Base-by-base conservation (phyloP, 2,797 vertebrate genomes). In the Paratrypauchen microcephalus region DNA sequence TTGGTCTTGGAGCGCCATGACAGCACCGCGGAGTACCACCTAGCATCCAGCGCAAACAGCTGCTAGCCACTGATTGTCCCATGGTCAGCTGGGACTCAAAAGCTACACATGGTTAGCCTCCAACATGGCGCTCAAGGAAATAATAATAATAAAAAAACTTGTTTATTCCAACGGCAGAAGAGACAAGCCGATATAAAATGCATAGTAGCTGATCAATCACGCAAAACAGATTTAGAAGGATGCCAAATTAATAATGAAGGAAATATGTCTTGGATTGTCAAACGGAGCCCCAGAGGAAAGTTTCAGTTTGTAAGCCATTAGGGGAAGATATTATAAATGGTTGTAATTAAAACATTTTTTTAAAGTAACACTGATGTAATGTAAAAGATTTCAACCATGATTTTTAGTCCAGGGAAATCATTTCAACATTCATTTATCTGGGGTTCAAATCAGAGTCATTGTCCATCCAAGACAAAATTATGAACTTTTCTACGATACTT, bases 21-120 rank as follows among this genome's bases (percentile, higher is more conserved):
- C 79, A 88, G 86, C 71, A 23, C 45, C 5, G 56, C 76, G 72
- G 81, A 72, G 54, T 21, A 23, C 9, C 76, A 77, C 80, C 69
- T 69, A 56, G 83, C 79, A 77, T 93, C 89, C 91, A 92, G 86
- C 86, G 85, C 72, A 82, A 89, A 84, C 92, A 92, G 85, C 92
- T 92, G 91, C 77, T 88, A 71, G 55, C 67, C 76, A 65, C 83
- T 82, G 91, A 93, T 93, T 91, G 88, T 85, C 80, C 83, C 71
- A 75, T 4, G 77, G 77, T 87, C 87, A 70, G 75, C 71, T 12
- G 86, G 84, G 86, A 89, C 81, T 57, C 72, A 80, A 80, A 81
- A 79, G 82, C 87, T 36, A 66, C 80, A 69, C 78, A 76, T 73
- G 84, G 81, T 36, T 83, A 82, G 76, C 8, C 73, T 92, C 92